phyloP scores from a whole-genome alignment of 2,797 vertebrate species.

The Euphonia xanthogaster region DNA sequence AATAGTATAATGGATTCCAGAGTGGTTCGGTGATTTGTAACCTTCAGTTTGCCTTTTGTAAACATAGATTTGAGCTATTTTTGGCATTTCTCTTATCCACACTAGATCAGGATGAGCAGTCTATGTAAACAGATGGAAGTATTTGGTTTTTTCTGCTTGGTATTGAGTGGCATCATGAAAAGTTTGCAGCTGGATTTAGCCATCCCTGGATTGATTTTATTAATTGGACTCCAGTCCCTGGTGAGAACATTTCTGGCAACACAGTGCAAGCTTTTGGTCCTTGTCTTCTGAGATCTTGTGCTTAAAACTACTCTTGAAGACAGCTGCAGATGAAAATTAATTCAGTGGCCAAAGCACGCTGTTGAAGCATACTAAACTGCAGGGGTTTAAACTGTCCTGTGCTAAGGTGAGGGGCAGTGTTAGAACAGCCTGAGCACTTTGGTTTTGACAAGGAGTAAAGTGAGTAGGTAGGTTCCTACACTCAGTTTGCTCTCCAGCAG shows the following conservation, averaged over 20 bases:
- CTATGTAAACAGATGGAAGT: neutral
- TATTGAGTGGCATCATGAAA: neutral
- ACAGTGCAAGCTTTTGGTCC: neutral
- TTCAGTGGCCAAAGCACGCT: neutral
- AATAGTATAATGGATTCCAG: neutral
- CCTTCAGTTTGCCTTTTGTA: neutral
- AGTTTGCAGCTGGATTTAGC: neutral
- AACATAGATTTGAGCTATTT: neutral
- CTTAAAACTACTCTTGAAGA: neutral
- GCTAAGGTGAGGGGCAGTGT: neutral
- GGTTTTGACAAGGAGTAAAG: neutral
- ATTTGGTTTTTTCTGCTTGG: neutral
- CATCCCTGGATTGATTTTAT: neutral
- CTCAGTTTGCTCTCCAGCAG: neutral
- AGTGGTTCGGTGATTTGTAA: neutral
- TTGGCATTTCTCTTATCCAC: neutral
- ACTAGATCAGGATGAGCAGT: neutral
- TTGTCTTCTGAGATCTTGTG: neutral
- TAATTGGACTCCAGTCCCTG: neutral
- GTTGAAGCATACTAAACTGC: neutral
- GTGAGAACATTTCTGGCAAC: neutral
- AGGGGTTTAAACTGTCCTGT: neutral
- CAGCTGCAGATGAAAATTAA: neutral
- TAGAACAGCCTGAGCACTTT: neutral
- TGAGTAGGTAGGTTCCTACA: neutral